These are phyloP conservation scores for Fistularia commersonii DNA, from an alignment of 2,797 vertebrate species.

Conservation along the genomic window DNA sequence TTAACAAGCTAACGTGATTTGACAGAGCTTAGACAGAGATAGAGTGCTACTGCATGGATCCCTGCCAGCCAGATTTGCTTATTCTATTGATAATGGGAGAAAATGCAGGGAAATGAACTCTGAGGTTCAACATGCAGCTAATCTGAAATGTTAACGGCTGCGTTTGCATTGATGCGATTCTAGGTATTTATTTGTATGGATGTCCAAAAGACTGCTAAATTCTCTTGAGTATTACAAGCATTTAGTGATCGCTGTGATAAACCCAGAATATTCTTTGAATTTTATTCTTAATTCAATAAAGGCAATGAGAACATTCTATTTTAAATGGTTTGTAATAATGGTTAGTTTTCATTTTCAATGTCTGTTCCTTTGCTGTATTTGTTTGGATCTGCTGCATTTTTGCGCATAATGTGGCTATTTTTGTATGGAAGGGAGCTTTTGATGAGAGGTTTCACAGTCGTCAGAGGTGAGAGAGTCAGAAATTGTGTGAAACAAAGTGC, in stretches of 20 bases:
- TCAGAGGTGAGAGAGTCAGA: conserved; percentile 44
- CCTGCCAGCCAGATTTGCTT: conserved; percentile 53
- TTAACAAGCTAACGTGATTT: conserved; percentile 69
- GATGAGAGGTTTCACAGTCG: conserved; percentile 31
- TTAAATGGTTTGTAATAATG: conserved; percentile 11
- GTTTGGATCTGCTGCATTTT: conserved; percentile 6
- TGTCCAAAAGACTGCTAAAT: conserved; percentile 38
- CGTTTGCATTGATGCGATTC: conserved; percentile 37
- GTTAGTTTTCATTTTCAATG: no score
- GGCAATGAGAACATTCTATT: conserved; percentile 12
- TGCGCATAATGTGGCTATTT: conserved; percentile 27
- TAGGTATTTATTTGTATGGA: conserved; percentile 27
- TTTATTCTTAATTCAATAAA: conserved; percentile 8
- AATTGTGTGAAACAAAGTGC: conserved; percentile 40
- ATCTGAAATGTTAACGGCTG: conserved; percentile 60
- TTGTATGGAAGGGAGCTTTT: conserved; percentile 34
- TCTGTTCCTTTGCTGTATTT: no score
- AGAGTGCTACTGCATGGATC: conserved; percentile 49
- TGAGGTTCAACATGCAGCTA: conserved; percentile 46
- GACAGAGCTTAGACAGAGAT: conserved; percentile 50
- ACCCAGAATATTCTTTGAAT: conserved; percentile 4
- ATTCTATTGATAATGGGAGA: conserved; percentile 57
- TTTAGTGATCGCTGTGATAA: conserved; percentile 27
- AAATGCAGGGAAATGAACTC: conserved; percentile 56
- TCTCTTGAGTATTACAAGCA: conserved; percentile 28